These are phyloP conservation scores for Aphelenchoides besseyi DNA, from an alignment of 1,140 invertebrate species.

Conservation along the genomic window DNA sequence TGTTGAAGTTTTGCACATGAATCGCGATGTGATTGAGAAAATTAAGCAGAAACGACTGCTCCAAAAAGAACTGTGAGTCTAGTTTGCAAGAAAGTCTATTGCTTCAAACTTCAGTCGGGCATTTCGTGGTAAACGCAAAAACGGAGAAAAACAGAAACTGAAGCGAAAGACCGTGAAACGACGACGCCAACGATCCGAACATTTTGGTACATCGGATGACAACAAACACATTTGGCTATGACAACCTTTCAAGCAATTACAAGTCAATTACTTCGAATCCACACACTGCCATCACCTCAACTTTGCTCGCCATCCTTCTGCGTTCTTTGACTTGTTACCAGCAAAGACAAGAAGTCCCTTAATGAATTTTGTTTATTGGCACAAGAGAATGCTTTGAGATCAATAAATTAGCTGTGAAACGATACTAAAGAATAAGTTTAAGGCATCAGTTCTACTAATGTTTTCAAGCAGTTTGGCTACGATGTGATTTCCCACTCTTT, in stretches of 20 bases:
- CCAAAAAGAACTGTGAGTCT: not conserved
- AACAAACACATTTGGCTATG: too few species aligned
- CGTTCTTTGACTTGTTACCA: too few species aligned
- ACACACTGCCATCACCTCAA: too few species aligned
- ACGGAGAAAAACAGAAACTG: not conserved
- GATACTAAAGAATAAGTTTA: not conserved
- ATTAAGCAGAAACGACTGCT: not conserved
- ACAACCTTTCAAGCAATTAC: too few species aligned
- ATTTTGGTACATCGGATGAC: too few species aligned
- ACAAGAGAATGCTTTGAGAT: not conserved
- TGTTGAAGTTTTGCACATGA: conserved; percentile 4
- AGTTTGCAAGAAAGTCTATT: not conserved
- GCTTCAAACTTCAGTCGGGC: not conserved
- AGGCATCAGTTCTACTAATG: not conserved
- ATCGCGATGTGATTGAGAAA: not conserved
- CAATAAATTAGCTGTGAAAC: not conserved
- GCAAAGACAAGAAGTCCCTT: too few species aligned
- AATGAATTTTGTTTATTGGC: conserved; percentile 4
- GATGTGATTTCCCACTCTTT: conserved; percentile 12
- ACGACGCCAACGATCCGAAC: too few species aligned
- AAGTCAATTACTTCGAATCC: too few species aligned
- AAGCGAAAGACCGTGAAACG: not conserved
- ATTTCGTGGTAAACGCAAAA: too few species aligned
- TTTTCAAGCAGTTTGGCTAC: not conserved
- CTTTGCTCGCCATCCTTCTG: too few species aligned